A percentile compares a stretch with the other conserved stretches of the same genome.
Conservation (phyloP, 1,140 invertebrate species). For the Nixonia krombeini region DNA sequence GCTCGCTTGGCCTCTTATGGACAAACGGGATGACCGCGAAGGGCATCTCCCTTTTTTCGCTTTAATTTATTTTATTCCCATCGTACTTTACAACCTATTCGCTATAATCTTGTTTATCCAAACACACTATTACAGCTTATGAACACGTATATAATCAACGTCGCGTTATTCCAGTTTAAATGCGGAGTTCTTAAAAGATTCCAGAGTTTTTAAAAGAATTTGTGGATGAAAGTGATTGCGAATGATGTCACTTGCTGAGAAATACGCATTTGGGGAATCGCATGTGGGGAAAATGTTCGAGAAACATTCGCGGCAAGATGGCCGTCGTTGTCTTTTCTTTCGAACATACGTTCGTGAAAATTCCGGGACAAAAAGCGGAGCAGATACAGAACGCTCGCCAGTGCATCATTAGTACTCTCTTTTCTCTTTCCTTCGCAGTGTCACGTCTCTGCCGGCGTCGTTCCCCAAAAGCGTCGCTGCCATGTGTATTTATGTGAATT, state of each 20-base stretch:
- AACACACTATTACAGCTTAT: no score
- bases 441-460: slow-evolving; percentile 25
- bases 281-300: not conserved
- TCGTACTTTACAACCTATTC: no score
- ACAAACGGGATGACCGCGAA: no score
- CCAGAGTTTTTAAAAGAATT: no score
- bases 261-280: no score
- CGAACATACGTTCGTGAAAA: slow-evolving; percentile 23
- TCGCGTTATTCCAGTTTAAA: no score
- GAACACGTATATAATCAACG: no score
- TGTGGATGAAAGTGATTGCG: no score
- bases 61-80: no score
- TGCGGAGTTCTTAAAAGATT: no score
- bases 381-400: slow-evolving; percentile 54
- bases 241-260: no score
- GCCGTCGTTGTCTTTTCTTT: slow-evolving; percentile 13
- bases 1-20: not conserved
- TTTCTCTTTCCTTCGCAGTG: slow-evolving; percentile 24
- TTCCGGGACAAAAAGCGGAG: slow-evolving; percentile 54
- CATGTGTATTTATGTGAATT: not conserved
- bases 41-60: not conserved
- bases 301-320: slow-evolving; percentile 2
- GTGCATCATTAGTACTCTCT: slow-evolving; percentile 59
- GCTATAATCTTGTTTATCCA: no score
- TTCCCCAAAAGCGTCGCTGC: slow-evolving; percentile 19